A percentile compares a stretch with the other conserved stretches of the same genome.
Conservation (phyloP, 1,140 invertebrate species). For the Cotesia chilonis region DNA sequence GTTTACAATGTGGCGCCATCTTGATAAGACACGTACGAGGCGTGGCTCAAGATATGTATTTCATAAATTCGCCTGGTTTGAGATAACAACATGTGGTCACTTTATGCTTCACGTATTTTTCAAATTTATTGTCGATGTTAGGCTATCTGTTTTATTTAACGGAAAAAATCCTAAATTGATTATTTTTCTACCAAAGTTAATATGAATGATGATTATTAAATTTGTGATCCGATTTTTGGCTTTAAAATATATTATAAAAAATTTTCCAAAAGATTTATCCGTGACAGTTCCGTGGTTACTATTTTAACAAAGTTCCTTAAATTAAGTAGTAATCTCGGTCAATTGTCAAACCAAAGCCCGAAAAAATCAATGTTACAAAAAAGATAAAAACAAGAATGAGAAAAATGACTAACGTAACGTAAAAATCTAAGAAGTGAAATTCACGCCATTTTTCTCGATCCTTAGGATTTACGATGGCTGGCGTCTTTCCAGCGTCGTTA, state of each 20-base stretch:
- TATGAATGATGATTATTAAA: too few species aligned
- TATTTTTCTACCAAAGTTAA: too few species aligned
- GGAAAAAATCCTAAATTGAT: too few species aligned
- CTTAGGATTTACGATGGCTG: constrained; percentile 49
- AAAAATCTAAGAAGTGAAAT: constrained; percentile 34
- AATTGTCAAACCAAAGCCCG: neutral
- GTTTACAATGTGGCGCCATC: constrained; percentile 54
- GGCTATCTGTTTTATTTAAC: too few species aligned
- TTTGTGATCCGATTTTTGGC: too few species aligned
- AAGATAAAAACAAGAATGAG: neutral
- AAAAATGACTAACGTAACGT: neutral
- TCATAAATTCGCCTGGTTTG: neutral
- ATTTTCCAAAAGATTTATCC: too few species aligned
- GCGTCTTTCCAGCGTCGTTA: constrained; percentile 63
- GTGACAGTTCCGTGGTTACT: too few species aligned
- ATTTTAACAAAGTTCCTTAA: too few species aligned
- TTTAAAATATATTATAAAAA: too few species aligned
- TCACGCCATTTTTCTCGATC: constrained; percentile 35
- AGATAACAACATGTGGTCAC: constrained; percentile 8
- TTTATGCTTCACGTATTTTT: neutral
- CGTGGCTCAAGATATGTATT: constrained; percentile 52
- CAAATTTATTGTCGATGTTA: too few species aligned
- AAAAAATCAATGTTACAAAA: neutral
- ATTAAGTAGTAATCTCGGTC: too few species aligned
- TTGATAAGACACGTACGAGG: constrained; percentile 57